Evolutionary conservation across 2,113 vertebrate genomes (phyloP), one percentile per base, ranked within the genome.

Genomic region (Ardeotis arabs): DNA sequence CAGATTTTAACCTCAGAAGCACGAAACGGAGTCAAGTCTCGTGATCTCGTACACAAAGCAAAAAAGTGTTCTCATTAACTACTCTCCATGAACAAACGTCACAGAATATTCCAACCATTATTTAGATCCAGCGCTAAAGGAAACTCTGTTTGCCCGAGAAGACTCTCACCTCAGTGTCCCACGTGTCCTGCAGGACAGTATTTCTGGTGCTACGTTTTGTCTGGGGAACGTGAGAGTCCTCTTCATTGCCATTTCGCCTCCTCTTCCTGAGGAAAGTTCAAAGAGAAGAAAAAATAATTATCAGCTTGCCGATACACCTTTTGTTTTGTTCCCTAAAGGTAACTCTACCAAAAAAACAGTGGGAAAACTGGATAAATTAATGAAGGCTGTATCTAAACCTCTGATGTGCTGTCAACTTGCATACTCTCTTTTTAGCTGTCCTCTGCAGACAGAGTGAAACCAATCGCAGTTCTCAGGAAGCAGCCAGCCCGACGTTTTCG

Each of bases 91-190:
- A 7, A 21, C 17, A 21, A 6, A 27, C 19, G 4, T 12, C 28
- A 10, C 13, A 62, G 27, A 28, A 47, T 14, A 49, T 37, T 64
- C 5, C 33, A 60, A 9, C 3, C 2, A 2, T 23, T 62, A 33
- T 1, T 37, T 45, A 15, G 59, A 55, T 10, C 15, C 47, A 83
- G 41, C 20, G 9, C 0, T 37, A 59, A n/a, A 47, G 49, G 37
- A 19, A n/a, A 29, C 0, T 1, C 41, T 35, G 12, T 16, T 2
- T 68, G 53, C 75, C 63, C 0, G 2, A n/a, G 59, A 20, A 68
- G n/a, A 50, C 67, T 73, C 96, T 94, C 98, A 99, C 99, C 99
- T 99, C 99, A 9, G 99, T 99, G 96, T 99, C 99, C 98, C 99
- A 99, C 3, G 98, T 98, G 89, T 99, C 99, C 80, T 98, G 98